These are phyloP conservation scores for Aythya fuligula DNA, from an alignment of 2,797 vertebrate genomes.

Conservation along the genomic window DNA sequence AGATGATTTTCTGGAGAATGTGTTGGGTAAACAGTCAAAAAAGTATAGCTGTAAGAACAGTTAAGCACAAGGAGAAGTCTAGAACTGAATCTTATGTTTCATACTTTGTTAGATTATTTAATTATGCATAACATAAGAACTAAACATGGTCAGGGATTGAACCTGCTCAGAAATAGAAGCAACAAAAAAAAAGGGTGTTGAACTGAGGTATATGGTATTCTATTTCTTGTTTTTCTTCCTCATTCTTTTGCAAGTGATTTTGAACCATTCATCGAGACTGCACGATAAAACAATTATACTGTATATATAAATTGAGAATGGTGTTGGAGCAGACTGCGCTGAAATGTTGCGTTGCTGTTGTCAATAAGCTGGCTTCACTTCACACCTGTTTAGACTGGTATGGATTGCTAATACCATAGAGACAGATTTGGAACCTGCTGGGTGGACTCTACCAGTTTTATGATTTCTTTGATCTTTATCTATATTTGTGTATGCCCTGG, in stretches of 20 bases:
- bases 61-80: not conserved
- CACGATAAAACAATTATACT: not conserved
- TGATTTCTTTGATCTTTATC: not conserved
- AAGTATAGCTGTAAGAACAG: not conserved
- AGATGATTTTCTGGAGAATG: not conserved
- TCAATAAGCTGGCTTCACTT: conserved; percentile 27
- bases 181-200: not conserved
- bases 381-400: not conserved
- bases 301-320: not conserved
- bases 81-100: not conserved
- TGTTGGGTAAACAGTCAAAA: not conserved
- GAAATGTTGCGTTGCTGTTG: not conserved
- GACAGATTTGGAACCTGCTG: not conserved
- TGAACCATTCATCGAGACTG: not conserved
- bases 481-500: not conserved
- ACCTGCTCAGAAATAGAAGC: not conserved
- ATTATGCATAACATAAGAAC: not conserved
- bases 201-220: not conserved
- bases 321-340: conserved; percentile 14
- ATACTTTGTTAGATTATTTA: not conserved
- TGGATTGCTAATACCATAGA: not conserved
- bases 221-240: not conserved
- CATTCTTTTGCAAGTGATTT: not conserved
- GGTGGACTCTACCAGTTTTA: not conserved
- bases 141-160: not conserved